Conservation (phyloP, 2,888 invertebrate genomes). For the Bimastos eiseni region DNA sequence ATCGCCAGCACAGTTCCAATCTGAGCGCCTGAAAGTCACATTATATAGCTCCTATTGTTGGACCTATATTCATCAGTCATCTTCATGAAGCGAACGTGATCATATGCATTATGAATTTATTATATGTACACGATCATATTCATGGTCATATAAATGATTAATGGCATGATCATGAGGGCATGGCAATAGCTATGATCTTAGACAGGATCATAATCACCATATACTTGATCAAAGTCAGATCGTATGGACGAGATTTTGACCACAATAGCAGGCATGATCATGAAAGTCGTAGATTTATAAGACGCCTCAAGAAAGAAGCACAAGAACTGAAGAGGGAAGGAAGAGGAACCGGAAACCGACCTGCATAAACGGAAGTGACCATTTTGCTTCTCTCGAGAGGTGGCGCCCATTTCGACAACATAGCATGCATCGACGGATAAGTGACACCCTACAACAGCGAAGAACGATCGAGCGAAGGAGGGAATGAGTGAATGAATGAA, state of each 20-base stretch:
- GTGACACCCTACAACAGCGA: constrained; percentile 53
- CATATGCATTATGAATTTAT: no score
- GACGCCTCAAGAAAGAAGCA: neutral
- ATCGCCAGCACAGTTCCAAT: constrained; percentile 84
- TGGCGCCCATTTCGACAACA: constrained; percentile 60
- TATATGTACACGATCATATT: neutral
- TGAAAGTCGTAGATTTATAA: neutral
- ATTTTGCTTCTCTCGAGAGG: constrained; percentile 52
- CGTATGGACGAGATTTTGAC: no score
- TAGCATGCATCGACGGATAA: constrained; percentile 59
- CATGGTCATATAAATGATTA: neutral
- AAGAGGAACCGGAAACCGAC: constrained; percentile 1
- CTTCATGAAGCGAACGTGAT: no score
- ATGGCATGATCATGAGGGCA: neutral
- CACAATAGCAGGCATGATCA: no score
- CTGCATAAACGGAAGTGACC: constrained; percentile 42
- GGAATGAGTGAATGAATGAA: neutral
- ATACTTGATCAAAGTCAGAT: no score
- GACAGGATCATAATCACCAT: no score
- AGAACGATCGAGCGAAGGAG: neutral
- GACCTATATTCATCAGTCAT: no score
- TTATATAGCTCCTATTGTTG: neutral
- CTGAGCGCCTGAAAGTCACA: constrained; percentile 70
- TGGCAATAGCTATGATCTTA: no score
- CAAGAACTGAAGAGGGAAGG: neutral